A percentile compares a stretch with the other conserved stretches of the same genome.
Conservation (phyloP, 2,113 vertebrate species). For the Eudorcas thomsonii region DNA sequence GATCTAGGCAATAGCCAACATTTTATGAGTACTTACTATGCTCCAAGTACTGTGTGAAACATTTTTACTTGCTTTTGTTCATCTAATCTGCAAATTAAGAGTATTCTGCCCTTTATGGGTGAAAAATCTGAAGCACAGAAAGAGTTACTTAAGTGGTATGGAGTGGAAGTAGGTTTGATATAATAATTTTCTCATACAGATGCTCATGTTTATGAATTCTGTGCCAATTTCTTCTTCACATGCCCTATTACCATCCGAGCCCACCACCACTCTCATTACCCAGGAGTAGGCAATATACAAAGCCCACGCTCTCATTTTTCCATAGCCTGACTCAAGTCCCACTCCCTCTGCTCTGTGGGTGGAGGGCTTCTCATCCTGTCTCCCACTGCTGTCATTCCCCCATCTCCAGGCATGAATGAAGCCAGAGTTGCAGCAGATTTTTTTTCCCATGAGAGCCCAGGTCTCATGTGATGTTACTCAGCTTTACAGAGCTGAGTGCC, state of each 20-base stretch:
- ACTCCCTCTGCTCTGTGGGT: neutral
- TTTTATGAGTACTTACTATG: neutral
- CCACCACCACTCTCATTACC: neutral
- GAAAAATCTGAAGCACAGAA: neutral
- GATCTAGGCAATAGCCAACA: neutral
- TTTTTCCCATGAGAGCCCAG: neutral
- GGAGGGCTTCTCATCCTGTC: accelerated
- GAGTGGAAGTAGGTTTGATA: neutral
- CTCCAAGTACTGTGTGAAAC: neutral
- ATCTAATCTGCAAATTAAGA: neutral
- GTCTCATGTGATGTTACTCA: neutral
- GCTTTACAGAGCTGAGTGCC: neutral
- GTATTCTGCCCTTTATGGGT: neutral
- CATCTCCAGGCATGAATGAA: neutral
- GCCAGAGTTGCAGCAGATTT: neutral
- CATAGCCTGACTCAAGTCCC: neutral
- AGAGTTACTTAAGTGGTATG: neutral
- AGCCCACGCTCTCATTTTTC: neutral
- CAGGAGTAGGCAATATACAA: neutral
- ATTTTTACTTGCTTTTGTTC: neutral
- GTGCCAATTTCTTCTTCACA: neutral
- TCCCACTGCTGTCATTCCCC: neutral
- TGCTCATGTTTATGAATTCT: neutral
- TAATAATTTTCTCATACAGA: neutral
- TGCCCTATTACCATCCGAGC: neutral